phyloP scores from a whole-genome alignment of 1,140 invertebrate genomes.

The Pseudomyrmex sp. region DNA sequence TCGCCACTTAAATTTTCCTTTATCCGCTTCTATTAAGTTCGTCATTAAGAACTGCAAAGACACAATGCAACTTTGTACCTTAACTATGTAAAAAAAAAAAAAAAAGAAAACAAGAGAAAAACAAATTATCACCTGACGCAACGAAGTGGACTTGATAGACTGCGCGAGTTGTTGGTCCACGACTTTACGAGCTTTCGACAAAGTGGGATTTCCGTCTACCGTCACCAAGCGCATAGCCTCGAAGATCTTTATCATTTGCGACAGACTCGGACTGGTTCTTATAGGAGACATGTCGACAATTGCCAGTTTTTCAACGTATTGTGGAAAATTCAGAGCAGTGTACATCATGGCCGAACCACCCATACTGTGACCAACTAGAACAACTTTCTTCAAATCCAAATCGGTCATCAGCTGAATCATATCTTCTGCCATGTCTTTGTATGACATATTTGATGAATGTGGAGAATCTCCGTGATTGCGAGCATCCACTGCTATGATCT shows the following conservation, averaged over 20 bases:
- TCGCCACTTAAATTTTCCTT: slow-evolving; percentile 89
- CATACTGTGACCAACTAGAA: slow-evolving; percentile 95
- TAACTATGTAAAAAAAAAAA: slow-evolving; percentile 41
- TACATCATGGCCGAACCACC: slow-evolving; percentile 94
- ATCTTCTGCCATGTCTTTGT: slow-evolving; percentile 91
- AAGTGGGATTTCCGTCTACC: slow-evolving; percentile 86
- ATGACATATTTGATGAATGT: slow-evolving; percentile 90
- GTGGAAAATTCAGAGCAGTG: slow-evolving; percentile 90
- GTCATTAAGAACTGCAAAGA: slow-evolving; percentile 90
- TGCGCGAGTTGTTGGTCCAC: slow-evolving; percentile 86
- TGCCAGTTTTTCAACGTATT: slow-evolving; percentile 91
- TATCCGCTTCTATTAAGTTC: slow-evolving; percentile 89
- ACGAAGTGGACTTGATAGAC: slow-evolving; percentile 80
- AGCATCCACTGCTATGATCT: slow-evolving; percentile 93
- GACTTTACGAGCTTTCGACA: slow-evolving; percentile 88
- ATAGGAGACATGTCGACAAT: slow-evolving; percentile 94
- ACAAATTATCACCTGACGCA: slow-evolving; percentile 83
- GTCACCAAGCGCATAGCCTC: slow-evolving; percentile 87
- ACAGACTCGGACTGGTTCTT: slow-evolving; percentile 87
- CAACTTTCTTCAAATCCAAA: slow-evolving; percentile 87
- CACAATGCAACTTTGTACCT: slow-evolving; percentile 69
- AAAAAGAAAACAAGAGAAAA: neutral
- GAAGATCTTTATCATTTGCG: slow-evolving; percentile 88
- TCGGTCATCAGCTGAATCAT: slow-evolving; percentile 88
- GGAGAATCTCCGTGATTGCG: slow-evolving; percentile 97